These are phyloP conservation scores for Abramis brama DNA, from an alignment of 2,113 vertebrate species.

Conservation along the genomic window DNA sequence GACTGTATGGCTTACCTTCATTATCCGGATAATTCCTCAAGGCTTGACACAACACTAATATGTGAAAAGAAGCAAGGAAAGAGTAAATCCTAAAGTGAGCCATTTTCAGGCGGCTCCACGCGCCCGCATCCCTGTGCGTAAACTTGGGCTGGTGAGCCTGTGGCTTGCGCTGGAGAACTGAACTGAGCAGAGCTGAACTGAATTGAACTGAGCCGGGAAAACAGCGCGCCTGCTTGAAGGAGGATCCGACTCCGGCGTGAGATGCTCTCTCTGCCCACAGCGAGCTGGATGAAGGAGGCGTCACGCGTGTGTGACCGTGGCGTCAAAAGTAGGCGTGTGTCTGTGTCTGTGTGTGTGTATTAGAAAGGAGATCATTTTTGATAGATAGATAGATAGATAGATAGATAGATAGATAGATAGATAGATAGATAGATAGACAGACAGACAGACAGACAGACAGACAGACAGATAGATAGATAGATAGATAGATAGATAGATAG, in stretches of 20 bases:
- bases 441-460: neutral
- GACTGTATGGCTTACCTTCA: slow-evolving; percentile 56
- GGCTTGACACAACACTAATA: slow-evolving; percentile 44
- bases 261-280: slow-evolving; percentile 42
- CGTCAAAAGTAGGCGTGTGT: slow-evolving; percentile 26
- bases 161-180: slow-evolving; percentile 19
- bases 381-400: neutral
- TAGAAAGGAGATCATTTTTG: neutral
- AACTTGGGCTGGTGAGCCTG: slow-evolving; percentile 58
- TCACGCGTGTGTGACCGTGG: slow-evolving; percentile 6
- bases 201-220: slow-evolving; percentile 9
- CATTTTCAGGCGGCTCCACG: slow-evolving; percentile 61
- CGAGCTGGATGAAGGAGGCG: slow-evolving; percentile 21
- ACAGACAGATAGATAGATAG: neutral
- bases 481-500: neutral
- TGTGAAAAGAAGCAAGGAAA: slow-evolving; percentile 51
- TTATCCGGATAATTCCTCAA: slow-evolving; percentile 64
- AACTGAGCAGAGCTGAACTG: neutral
- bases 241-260: slow-evolving; percentile 50
- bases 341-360: neutral
- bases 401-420: neutral
- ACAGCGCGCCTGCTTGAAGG: slow-evolving; percentile 40
- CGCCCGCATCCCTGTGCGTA: slow-evolving; percentile 65
- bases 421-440: neutral
- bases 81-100: slow-evolving; percentile 61